Percentiles rank a stretch among this genome's conserved stretches.
Conservation (phyloP, 92 coral and sea anemone genomes). For the Parazoanthus darwini region DNA sequence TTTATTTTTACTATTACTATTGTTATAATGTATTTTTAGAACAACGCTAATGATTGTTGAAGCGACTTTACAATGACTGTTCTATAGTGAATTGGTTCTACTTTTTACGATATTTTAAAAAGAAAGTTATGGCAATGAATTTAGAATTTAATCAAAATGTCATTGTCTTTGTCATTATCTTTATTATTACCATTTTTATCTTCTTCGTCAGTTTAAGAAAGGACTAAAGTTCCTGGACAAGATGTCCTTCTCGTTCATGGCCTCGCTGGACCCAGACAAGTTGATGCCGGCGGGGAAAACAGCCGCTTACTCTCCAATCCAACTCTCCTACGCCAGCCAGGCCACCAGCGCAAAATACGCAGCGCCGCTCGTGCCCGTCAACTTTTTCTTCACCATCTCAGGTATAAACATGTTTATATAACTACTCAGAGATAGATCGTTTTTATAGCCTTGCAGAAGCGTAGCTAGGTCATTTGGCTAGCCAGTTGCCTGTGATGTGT, state of each 20-base stretch:
- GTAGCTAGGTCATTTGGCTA: too few species aligned
- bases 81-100: neutral
- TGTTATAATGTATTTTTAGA: neutral
- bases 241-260: constrained; percentile 68
- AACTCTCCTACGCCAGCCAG: constrained; percentile 67
- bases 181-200: neutral
- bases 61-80: too few species aligned
- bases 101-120: neutral
- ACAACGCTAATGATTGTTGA: neutral
- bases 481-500: too few species aligned
- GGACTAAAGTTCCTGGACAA: constrained; percentile 72
- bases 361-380: constrained; percentile 76
- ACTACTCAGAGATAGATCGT: too few species aligned
- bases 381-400: constrained; percentile 62
- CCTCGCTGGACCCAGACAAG: constrained; percentile 68
- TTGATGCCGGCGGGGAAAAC: constrained; percentile 77
- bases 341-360: constrained; percentile 44
- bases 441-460: too few species aligned
- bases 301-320: constrained; percentile 85
- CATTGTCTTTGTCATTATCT: neutral
- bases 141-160: neutral
- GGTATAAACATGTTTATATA: constrained; percentile 28
- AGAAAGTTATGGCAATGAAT: neutral
- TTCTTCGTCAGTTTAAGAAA: constrained; percentile 52
- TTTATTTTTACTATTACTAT: neutral